phyloP scores from a whole-genome alignment of 2,113 vertebrate species.

The Picathartes gymnocephalus region DNA sequence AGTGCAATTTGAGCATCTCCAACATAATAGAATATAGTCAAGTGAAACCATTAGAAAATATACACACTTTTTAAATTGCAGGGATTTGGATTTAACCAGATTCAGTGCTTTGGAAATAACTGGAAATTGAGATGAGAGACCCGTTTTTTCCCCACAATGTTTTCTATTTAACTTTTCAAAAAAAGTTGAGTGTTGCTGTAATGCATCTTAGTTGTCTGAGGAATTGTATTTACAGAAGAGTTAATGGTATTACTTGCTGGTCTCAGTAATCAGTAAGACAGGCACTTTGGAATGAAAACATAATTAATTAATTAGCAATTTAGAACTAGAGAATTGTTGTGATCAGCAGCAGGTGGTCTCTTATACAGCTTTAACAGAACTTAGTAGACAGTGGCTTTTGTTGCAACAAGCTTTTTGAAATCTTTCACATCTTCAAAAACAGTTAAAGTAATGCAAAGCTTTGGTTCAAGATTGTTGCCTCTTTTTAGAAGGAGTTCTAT shows the following conservation, averaged over 20 bases:
- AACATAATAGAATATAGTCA: neutral
- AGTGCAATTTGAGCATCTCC: neutral
- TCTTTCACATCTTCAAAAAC: neutral
- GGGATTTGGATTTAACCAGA: neutral
- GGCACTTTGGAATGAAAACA: neutral
- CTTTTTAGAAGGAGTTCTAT: neutral
- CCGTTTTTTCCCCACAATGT: fast-evolving
- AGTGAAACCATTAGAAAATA: neutral
- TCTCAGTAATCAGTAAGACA: neutral
- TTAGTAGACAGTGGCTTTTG: neutral
- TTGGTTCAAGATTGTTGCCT: neutral
- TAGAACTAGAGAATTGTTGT: neutral
- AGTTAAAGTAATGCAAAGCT: neutral
- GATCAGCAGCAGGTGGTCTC: neutral
- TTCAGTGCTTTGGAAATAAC: neutral
- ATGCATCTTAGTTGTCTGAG: neutral
- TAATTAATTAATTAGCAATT: slow-evolving; percentile 4
- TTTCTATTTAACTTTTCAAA: neutral
- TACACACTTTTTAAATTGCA: neutral
- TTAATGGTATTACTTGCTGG: neutral
- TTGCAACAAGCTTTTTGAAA: neutral
- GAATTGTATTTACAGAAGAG: neutral
- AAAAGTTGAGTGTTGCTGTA: neutral
- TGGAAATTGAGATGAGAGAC: neutral
- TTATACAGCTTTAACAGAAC: neutral